A percentile compares a stretch with the other conserved stretches of the same genome.
Conservation (phyloP, 2,797 vertebrate genomes). For the Schizopygopsis malacanthus region DNA sequence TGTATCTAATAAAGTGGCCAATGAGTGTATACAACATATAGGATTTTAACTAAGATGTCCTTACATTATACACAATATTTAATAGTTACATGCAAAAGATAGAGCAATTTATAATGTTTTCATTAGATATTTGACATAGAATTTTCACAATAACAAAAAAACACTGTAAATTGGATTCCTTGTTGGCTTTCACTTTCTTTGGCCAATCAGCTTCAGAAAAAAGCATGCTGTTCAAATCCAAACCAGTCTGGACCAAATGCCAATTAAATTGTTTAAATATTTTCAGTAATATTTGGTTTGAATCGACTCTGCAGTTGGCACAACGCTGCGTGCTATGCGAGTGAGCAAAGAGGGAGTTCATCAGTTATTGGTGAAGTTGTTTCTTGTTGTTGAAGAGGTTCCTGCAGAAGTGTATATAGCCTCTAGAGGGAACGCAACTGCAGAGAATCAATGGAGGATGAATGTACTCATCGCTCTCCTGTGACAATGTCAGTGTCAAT, state of each 20-base stretch:
- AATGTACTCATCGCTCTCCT: conserved; percentile 41
- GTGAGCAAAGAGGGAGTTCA: neutral
- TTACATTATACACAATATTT: too few relatives aligned
- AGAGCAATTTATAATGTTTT: neutral
- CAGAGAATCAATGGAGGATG: conserved; percentile 43
- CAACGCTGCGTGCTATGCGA: neutral
- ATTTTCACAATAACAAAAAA: neutral
- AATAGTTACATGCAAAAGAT: too few relatives aligned
- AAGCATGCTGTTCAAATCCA: neutral
- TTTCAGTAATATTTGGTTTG: neutral
- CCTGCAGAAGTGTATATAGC: conserved; percentile 32
- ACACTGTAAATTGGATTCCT: neutral
- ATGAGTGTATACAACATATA: neutral
- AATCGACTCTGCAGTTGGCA: neutral
- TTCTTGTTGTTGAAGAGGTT: conserved; percentile 37
- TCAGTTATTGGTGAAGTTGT: conserved; percentile 26
- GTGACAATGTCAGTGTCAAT: conserved; percentile 51
- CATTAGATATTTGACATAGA: neutral
- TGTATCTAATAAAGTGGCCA: too few relatives aligned
- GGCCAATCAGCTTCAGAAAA: neutral
- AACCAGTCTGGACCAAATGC: neutral
- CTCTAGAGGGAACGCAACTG: conserved; percentile 33
- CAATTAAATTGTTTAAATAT: neutral
- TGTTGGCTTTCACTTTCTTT: neutral
- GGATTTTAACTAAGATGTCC: too few relatives aligned